Evolutionary conservation across 2,888 invertebrate species (phyloP).

Genomic region (Sialis fuliginosa): DNA sequence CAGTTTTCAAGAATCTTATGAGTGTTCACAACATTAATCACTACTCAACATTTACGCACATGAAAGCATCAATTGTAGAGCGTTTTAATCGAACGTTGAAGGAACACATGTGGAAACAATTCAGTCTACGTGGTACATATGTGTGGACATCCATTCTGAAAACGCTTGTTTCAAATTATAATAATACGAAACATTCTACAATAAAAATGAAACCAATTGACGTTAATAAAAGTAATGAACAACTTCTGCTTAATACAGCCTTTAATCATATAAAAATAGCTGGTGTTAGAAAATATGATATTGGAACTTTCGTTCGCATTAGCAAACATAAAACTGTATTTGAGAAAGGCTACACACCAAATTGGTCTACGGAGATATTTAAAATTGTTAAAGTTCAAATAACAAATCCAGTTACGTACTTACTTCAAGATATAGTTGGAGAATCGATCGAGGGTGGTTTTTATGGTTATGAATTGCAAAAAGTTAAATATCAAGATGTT

Average conservation of each 20-base stretch:
- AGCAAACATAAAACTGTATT: conserved; percentile 9
- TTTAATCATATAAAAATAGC: conserved; percentile 13
- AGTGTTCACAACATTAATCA: conserved; percentile 7
- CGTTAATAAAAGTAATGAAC: conserved; percentile 16
- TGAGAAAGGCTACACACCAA: conserved; percentile 17
- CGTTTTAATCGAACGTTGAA: conserved; percentile 14
- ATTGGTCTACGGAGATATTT: conserved; percentile 20
- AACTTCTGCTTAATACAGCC: conserved; percentile 10
- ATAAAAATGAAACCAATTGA: conserved; percentile 17
- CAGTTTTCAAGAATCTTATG: conserved; percentile 13
- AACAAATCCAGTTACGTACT: conserved; percentile 16
- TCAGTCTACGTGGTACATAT: conserved; percentile 15
- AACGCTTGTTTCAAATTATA: not conserved
- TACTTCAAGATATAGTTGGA: conserved; percentile 14
- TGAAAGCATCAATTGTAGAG: conserved; percentile 8
- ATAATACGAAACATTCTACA: conserved; percentile 13
- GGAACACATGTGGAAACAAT: conserved; percentile 14
- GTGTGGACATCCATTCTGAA: conserved; percentile 11
- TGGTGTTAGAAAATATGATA: conserved; percentile 2
- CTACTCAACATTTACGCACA: not conserved
- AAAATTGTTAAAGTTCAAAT: conserved; percentile 14
- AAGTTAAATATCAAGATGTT: conserved; percentile 12
- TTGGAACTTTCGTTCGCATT: no score
- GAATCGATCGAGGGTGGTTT: conserved; percentile 14
- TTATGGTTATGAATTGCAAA: conserved; percentile 14